Evolutionary conservation across 2,113 vertebrate species (phyloP), one percentile per base, ranked within the genome.

Genomic region (Callionymus lyra): DNA sequence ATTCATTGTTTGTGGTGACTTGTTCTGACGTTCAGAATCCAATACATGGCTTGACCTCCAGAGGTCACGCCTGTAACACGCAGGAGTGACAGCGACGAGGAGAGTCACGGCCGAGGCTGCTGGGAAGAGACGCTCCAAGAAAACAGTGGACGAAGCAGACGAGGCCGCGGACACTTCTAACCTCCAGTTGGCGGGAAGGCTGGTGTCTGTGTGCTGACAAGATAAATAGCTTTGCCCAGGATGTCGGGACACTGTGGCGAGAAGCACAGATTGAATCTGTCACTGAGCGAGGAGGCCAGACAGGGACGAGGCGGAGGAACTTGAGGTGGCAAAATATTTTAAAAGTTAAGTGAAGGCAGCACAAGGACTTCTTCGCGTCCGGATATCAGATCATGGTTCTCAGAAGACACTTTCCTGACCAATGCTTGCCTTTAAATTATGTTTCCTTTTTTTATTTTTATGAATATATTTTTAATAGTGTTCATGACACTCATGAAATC

Each of bases 251-350:
- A 17, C 31, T 18, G 15, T 37, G 31, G 34, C 2, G 6, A 10
- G n/a, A 13, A 40, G 47, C 47, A 65, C 40, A 59, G 40, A 56
- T 41, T 57, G 42, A 10, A 48, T 65, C 40, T 58, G 50, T 57
- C 61, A 34, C 35, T 10, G 16, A 31, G 31, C 10, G 32, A 19
- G 37, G 47, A 40, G 58, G 48, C 27, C 50, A 16, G 19, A 35
- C 34, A 16, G 19, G 35, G 16, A 45, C 41, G 31, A 50, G 50
- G 10, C 41, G 4, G 31, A 35, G 39, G 36, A 54, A 36, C 50
- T 6, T n/a, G 13, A 32, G 46, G 44, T 44, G 56, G 18, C 16
- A 49, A 47, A 31, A 15, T 38, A 18, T 16, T 53, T 6, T 18
- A 43, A 43, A 31, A 41, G 44, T 19, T 31, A 9, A 35, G 43